Percentiles rank a stretch among this genome's conserved stretches.
Conservation (phyloP, 2,888 invertebrate genomes). For the Rhamnusium bicolor region DNA sequence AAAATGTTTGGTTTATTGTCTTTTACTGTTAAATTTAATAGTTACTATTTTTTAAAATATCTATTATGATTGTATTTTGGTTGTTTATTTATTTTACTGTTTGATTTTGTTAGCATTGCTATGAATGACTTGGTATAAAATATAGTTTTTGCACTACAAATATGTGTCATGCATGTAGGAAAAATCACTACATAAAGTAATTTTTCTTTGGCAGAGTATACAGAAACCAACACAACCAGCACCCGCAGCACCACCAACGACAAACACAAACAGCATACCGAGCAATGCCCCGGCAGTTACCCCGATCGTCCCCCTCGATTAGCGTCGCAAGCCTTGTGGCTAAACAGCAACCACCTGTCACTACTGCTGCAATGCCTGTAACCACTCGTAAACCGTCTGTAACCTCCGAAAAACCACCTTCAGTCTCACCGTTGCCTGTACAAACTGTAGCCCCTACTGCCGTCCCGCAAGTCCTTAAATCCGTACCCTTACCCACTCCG, state of each 20-base stretch:
- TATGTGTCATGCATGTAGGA: constrained; percentile 25
- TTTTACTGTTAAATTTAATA: too few species aligned
- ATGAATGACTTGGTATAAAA: background rate
- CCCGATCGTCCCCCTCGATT: constrained; percentile 45
- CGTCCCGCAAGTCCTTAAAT: constrained; percentile 69
- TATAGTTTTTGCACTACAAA: background rate
- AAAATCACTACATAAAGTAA: constrained; percentile 23
- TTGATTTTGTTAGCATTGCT: too few species aligned
- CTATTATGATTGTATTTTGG: too few species aligned
- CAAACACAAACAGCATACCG: constrained; percentile 53
- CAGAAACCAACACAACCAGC: constrained; percentile 57
- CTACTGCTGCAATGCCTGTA: constrained; percentile 42
- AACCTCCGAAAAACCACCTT: constrained; percentile 62
- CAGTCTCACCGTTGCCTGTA: constrained; percentile 54
- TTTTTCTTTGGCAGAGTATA: constrained; percentile 55
- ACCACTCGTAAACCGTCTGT: constrained; percentile 35
- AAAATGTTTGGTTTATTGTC: too few species aligned
- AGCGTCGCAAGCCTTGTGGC: constrained; percentile 58
- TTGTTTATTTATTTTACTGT: too few species aligned
- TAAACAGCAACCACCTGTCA: constrained; percentile 51
- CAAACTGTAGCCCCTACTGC: constrained; percentile 64
- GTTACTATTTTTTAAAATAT: too few species aligned
- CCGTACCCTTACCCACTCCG: constrained; percentile 61
- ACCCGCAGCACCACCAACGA: constrained; percentile 57
- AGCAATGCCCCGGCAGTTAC: constrained; percentile 52